Evolutionary conservation across 64 coral and sea anemone genomes (phyloP).

Genomic region (Catalaphyllia jardinei): DNA sequence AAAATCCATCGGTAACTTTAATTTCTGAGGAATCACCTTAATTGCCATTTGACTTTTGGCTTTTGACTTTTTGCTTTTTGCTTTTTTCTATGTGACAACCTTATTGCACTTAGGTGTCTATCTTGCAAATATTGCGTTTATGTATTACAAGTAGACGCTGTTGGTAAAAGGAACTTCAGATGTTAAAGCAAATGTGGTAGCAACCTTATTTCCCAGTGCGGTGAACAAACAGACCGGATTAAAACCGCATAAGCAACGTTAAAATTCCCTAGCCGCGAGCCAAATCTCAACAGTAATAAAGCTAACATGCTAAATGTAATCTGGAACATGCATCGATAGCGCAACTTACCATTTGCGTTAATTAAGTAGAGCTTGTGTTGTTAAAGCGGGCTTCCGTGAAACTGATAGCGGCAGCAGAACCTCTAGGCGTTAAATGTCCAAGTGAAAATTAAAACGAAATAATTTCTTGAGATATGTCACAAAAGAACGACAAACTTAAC

Average conservation of each 20-base stretch:
- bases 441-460: neutral
- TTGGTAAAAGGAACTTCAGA: no score
- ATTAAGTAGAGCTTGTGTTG: neutral
- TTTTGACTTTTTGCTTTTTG: no score
- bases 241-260: neutral
- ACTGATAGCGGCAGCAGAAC: neutral
- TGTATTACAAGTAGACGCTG: no score
- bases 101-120: no score
- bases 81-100: no score
- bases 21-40: no score
- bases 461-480: neutral
- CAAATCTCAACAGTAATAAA: neutral
- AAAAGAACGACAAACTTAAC: neutral
- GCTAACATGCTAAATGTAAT: neutral
- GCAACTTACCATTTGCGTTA: neutral
- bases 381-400: neutral
- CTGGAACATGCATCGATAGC: neutral
- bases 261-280: neutral
- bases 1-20: no score
- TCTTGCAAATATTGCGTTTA: no score
- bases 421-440: neutral
- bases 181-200: neutral
- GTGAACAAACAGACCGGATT: neutral
- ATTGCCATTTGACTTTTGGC: no score
- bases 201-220: neutral